Evolutionary conservation across 2,113 vertebrate genomes (phyloP), one percentile per base, ranked within the genome.

Genomic region (Rousettus leschenaultii): DNA sequence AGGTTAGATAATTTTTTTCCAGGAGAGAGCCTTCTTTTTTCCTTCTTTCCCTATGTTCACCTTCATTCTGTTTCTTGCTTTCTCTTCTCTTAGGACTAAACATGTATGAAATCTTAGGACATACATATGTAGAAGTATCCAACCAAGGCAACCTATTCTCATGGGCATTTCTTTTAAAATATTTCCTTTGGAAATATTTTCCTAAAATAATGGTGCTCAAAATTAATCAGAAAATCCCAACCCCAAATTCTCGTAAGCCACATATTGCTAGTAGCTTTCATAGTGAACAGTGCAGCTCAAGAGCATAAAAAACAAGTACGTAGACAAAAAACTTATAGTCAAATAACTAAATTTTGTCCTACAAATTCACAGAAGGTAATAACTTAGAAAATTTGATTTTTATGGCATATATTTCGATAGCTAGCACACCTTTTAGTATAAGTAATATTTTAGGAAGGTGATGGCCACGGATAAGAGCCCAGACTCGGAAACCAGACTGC

Each of bases 201-300:
- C 30, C 45, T 51, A 48, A 80, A 30, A 66, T 73, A 84, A 85
- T 38, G 4, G 77, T 75, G 30, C 35, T 92, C 30, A 95, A 79
- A 48, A 66, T 70, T 80, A 92, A 94, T 95, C n/a, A 80, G 61
- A 85, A 91, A 87, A 68, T 77, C 14, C 6, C 45, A 93, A 30
- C 9, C 16, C 73, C 28, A 59, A 24, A 26, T 33, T 19, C 30
- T 43, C 38, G 24, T 3, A 14, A 19, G 82, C 84, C 30, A 45
- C 35, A 5, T 11, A 28, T n/a, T 28, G 7, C 61, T 53, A 48
- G 5, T 33, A 7, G 16, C 26, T 59, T 88, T 57, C 53, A 7
- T 19, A 21, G 7, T 43, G 57, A 57, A 68, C 3, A 30, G 28
- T 28, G 18, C 3, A 75, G 2, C 45, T 51, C 18, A 80, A n/a